phyloP scores from a whole-genome alignment of 2,113 vertebrate species.

The Sceloporus undulatus region DNA sequence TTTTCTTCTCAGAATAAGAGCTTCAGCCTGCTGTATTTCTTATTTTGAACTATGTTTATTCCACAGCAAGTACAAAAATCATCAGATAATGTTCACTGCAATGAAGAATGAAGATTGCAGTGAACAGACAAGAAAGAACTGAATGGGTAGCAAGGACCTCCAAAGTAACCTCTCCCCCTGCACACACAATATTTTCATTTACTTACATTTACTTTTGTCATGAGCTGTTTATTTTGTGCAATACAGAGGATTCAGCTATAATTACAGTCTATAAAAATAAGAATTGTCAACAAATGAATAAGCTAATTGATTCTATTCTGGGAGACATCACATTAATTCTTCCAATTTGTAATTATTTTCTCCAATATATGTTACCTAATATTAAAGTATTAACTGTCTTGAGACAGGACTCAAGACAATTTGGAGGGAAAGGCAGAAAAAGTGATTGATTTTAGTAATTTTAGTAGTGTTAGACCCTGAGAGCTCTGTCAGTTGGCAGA shows the following conservation, averaged over 20 bases:
- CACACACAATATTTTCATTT: neutral
- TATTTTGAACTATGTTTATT: constrained; percentile 6
- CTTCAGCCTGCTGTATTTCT: neutral
- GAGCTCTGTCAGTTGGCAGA: neutral
- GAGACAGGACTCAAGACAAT: too few relatives aligned
- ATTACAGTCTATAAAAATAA: neutral
- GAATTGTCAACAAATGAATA: neutral
- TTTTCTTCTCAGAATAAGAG: neutral
- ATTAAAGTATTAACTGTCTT: too few relatives aligned
- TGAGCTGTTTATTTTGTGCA: neutral
- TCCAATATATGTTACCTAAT: neutral
- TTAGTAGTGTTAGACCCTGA: neutral
- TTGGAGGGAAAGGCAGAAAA: too few relatives aligned
- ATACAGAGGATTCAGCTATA: neutral
- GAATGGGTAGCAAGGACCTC: neutral
- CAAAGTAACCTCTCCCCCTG: neutral
- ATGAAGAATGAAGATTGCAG: constrained; percentile 1
- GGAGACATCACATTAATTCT: neutral
- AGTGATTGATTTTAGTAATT: too few relatives aligned
- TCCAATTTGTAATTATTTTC: neutral
- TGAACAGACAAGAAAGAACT: constrained; percentile 12
- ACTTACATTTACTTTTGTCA: neutral
- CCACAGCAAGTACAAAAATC: constrained; percentile 4
- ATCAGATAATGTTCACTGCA: neutral
- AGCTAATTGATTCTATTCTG: too few relatives aligned